Base-by-base conservation (phyloP, 2,797 vertebrate species). In the Hydrolagus colliei region DNA sequence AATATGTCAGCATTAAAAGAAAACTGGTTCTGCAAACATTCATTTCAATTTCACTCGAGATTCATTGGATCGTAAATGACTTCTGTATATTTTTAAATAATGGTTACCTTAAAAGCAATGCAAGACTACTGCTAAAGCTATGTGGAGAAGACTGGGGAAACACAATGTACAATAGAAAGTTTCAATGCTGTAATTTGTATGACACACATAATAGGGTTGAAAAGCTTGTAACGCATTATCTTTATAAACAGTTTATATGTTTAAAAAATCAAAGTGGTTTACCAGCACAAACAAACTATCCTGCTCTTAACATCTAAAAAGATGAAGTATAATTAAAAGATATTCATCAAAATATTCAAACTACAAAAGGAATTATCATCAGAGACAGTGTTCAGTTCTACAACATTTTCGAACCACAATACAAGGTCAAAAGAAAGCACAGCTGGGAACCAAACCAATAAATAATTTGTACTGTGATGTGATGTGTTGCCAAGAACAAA, bases 401-500 rank as follows among this genome's bases (percentile, higher is more conserved):
- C 9, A 68, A 71, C 65, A 84, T 84, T 84, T 65, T 68, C 65
- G 4, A 41, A 35, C 79, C 65, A 71, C 65, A 84, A 16, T 41
- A 90, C 93, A 90, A 95, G 94, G 94, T 92, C 93, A 95, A 91
- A 85, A 86, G 88, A 88, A 89, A 92, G 90, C 93, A 92, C 89
- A 41, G 87, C 90, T 89, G 91, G 92, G 90, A 90, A 86, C 89
- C 91, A 88, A 93, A 93, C 91, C 92, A 92, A 95, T 95, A 93
- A 94, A 95, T 96, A 93, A 95, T 95, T 95, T 95, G 92, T 93
- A 90, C 91, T 91, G 92, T 94, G 94, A 96, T 95, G 94, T 93
- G 92, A 91, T 90, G 91, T 92, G 92, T 93, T 95, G 92, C 92
- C 91, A 92, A 88, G 93, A 94, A 95, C 94, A 96, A 95, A 96